Evolutionary conservation across 2,797 vertebrate species (phyloP), one percentile per base, ranked within the genome.

Genomic region (Eidolon dupreanum): DNA sequence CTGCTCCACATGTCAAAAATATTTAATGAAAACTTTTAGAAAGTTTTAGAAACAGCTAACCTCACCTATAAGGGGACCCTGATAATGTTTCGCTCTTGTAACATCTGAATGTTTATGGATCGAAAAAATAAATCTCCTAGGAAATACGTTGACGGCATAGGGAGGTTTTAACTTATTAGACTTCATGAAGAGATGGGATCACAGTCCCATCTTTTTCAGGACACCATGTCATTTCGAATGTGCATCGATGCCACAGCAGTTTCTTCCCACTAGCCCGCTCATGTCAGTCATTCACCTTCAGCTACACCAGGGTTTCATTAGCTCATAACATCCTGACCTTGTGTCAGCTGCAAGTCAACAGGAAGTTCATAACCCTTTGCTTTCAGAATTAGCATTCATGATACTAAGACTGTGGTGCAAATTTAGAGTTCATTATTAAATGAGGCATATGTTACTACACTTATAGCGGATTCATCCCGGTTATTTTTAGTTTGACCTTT

Each of bases 401-500:
- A 97, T 98, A 97, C 96, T 97, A 95, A 98, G 98, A 98, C 96
- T 94, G 93, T 65, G 96, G 98, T 97, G 97, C 97, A 98, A 97
- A 98, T 98, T 98, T 98, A 95, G 97, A 98, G 98, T 98, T 98
- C 97, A 96, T 98, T 99, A 98, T 98, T 98, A 99, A 98, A 98
- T 98, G 97, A 98, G 97, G 98, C 98, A 98, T 98, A 98, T 98
- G 98, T 98, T 98, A 97, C 98, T 98, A 98, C 95, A 98, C 96
- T 98, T 98, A 98, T 97, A 98, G 98, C 98, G 98, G 97, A 98
- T 98, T 98, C 98, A 97, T 92, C 97, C 96, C 97, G 96, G 98
- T 97, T 99, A 99, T 98, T 98, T 98, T 99, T 99, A 98, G 98
- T 97, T 98, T 98, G 98, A 99, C 98, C 98, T 98, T 98, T 99